Evolutionary conservation across 2,113 vertebrate genomes (phyloP).

Genomic region (Tachysurus vachellii): DNA sequence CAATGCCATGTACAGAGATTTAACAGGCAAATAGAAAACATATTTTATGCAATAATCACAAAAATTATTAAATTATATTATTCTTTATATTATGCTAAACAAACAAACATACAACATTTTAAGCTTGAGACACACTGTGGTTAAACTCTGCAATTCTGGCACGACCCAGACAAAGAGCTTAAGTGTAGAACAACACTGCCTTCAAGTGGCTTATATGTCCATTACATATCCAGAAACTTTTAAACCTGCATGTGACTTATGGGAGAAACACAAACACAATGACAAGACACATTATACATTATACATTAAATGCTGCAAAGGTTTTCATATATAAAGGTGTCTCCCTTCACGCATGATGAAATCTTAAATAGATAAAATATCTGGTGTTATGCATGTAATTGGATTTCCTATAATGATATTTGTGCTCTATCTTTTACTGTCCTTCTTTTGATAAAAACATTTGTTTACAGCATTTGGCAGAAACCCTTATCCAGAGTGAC

Average conservation of each 20-base stretch:
- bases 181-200: constrained; percentile 28
- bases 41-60: constrained; percentile 6
- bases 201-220: constrained; percentile 15
- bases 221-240: not conserved
- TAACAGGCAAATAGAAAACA: not conserved
- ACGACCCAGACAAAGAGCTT: not conserved
- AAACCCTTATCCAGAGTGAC: no score
- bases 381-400: no score
- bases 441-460: no score
- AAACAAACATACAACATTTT: not conserved
- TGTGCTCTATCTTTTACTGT: no score
- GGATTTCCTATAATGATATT: no score
- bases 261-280: not conserved
- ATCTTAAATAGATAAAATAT: no score
- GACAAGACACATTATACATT: not conserved
- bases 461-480: no score
- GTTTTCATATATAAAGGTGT: no score
- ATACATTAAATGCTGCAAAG: no score
- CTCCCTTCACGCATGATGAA: no score
- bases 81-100: not conserved
- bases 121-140: not conserved
- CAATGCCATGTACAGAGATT: not conserved
- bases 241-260: not conserved
- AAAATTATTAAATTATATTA: not conserved
- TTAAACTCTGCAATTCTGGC: not conserved